Percentiles rank a stretch among this genome's conserved stretches.
phyloP scores from a whole-genome alignment of 2,797 vertebrate genomes.

The Enteromius paludinosus region DNA sequence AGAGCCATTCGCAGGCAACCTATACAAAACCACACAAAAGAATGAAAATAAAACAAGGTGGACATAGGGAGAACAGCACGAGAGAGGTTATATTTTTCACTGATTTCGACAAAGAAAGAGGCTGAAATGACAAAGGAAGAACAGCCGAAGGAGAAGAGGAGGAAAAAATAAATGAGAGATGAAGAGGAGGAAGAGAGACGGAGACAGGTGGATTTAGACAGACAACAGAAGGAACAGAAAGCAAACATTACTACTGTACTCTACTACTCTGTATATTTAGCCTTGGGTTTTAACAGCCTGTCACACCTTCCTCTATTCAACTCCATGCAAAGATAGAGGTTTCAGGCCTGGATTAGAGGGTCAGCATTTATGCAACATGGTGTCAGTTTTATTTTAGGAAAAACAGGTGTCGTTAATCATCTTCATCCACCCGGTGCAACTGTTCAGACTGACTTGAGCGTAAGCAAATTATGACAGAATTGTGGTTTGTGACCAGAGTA shows the following conservation, averaged over 20 bases:
- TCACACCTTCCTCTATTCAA: slow-evolving; percentile 30
- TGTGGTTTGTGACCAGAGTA: slow-evolving; percentile 8
- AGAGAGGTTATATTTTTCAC: slow-evolving; percentile 40
- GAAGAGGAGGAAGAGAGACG: slow-evolving; percentile 1
- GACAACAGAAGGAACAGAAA: slow-evolving; percentile 29
- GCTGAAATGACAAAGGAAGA: slow-evolving; percentile 17
- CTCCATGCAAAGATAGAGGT: slow-evolving; percentile 30
- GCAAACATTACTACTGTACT: slow-evolving; percentile 25
- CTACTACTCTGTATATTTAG: slow-evolving; percentile 34
- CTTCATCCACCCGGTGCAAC: slow-evolving; percentile 25
- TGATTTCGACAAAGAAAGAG: slow-evolving; percentile 65
- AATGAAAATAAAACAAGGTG: slow-evolving; percentile 53
- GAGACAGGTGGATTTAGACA: slow-evolving; percentile 29
- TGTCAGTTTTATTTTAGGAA: slow-evolving; percentile 40
- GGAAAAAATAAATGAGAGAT: slow-evolving; percentile 27
- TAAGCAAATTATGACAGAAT: slow-evolving; percentile 21
- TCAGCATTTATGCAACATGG: slow-evolving; percentile 29
- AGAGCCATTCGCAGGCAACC: slow-evolving; percentile 67
- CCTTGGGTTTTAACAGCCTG: slow-evolving; percentile 13
- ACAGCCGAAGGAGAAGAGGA: slow-evolving; percentile 6
- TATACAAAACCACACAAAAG: slow-evolving; percentile 76
- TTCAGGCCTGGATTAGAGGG: slow-evolving; percentile 30
- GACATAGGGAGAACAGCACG: neutral
- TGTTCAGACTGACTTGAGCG: slow-evolving; percentile 13
- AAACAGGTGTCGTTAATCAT: slow-evolving; percentile 45